Base-by-base conservation (phyloP, 2,888 invertebrate genomes). In the Gryllus longicercus region DNA sequence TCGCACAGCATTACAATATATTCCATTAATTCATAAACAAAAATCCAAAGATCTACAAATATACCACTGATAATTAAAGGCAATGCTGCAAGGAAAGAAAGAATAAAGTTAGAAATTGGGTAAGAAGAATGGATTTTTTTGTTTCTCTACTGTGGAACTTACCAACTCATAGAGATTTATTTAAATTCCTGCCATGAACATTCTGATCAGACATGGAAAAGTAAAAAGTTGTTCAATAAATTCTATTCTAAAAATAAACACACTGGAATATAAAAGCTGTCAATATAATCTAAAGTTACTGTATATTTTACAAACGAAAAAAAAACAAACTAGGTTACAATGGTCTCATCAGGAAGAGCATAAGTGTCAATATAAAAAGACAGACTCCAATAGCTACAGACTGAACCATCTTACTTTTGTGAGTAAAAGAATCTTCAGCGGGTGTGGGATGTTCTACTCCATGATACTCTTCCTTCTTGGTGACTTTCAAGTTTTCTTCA, bases 11-110 rank as follows among this genome's bases (percentile, higher is more conserved):
- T 38, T n/a, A 63, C n/a, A n/a, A 63, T 18, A 63, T 63, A 14
- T 63, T 63, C 63, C 63, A 63, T 18, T 18, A 77, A 16, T 8
- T 76, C 76, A 74, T 77, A 76, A 23, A 79, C 11, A 77, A 38
- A 38, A 51, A 79, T 77, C 79, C 79, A 79, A 4, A 51, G 18
- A 2, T 79, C 77, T 49, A 79, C 77, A 63, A 79, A 79, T 18
- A 79, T 21, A 50, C 79, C 79, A 51, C 21, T 77, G 50, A 77
- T 16, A 51, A 79, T 50, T 75, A 79, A 74, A 77, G 76, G 12
- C 18, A 79, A 38, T 12, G 79, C 79, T 79, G 79, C 25, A 79
- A 79, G 23, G 76, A 74, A 79, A 79, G 75, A 49, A 50, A 18
- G 49, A 18, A 76, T 12, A 14, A 14, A 16, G 38, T 76, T 25